Evolutionary conservation across 2,888 invertebrate species (phyloP), one percentile per base, ranked within the genome.

Genomic region (Imbricaverruca yamaguchii): DNA sequence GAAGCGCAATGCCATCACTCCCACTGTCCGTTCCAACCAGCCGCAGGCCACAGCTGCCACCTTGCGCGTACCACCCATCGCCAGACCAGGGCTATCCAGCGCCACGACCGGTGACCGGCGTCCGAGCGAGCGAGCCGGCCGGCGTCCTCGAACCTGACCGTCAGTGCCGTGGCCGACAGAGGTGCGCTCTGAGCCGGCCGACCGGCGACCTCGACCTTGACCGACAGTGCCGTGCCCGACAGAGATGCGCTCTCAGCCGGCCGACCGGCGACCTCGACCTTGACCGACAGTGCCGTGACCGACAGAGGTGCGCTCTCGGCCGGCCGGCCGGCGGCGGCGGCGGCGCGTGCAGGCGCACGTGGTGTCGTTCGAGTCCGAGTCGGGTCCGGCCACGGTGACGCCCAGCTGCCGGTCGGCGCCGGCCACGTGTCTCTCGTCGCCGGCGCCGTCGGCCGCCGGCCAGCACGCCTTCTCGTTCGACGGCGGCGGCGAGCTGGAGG

Each of bases 351-450:
- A 65, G 12, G 61, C 65, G 8, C 13, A 80, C 61, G 56, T 53
- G 39, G 61, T 81, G 74, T 77, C 80, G 21, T 53, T 69, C 10
- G 65, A 78, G 55, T 55, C 82, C 6, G n/a, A 69, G 18, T 15
- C 61, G n/a, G 82, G 82, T 65, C 23, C 25, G 81, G 81, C 78
- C 11, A 23, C 74, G 8, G 2, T 23, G 21, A 2, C 55, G 55
- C 74, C 74, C 21, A 21, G 53, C 53, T 74, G 74, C 53, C 74
- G 74, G 18, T 89, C 88, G 87, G 86, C 83, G 83, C 89, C 85
- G 90, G 88, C 85, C 87, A 86, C 84, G 87, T 87, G 53, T 21
- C 53, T 74, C 9, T 74, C 74, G 53, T 74, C 55, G 10, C 69
- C 69, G 69, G 69, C 69, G 39, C 55, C 74, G 74, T 21, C 74